phyloP scores from a whole-genome alignment of 2,113 vertebrate species.

The Cinclus cinclus region DNA sequence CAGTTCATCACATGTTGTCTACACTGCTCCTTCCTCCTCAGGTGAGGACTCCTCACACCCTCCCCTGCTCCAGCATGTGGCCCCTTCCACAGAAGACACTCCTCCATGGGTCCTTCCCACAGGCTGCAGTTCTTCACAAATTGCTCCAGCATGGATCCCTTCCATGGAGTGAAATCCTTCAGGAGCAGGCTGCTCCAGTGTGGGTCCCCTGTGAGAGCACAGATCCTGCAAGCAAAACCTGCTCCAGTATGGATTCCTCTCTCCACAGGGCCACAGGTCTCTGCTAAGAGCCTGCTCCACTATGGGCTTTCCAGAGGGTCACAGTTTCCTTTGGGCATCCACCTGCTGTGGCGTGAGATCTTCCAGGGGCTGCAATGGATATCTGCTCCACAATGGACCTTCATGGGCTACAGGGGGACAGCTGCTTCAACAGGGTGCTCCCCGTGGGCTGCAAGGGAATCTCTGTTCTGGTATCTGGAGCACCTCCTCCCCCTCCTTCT shows the following conservation, averaged over 20 bases:
- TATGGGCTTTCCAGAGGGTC: not conserved
- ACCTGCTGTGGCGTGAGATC: rapidly evolving
- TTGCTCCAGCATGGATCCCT: not conserved
- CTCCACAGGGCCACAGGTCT: not conserved
- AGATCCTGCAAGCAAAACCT: not conserved
- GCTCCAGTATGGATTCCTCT: not conserved
- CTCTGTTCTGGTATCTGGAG: not conserved
- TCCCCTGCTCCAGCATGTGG: not conserved
- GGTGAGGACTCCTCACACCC: not conserved
- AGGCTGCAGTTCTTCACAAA: not conserved
- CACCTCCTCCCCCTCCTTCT: not conserved
- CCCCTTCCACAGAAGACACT: not conserved
- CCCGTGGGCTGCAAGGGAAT: not conserved
- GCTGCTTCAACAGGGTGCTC: not conserved
- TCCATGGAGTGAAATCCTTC: not conserved
- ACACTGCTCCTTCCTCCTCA: not conserved
- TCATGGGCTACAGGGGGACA: not conserved
- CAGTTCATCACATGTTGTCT: not conserved
- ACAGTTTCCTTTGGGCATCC: not conserved
- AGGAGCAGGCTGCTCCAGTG: not conserved
- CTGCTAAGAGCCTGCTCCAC: not conserved
- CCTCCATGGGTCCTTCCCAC: not conserved
- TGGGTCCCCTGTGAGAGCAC: not conserved
- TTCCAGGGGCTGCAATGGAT: not conserved
- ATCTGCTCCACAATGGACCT: not conserved